Conservation (phyloP, 2,797 vertebrate species). For the Acanthopagrus latus region DNA sequence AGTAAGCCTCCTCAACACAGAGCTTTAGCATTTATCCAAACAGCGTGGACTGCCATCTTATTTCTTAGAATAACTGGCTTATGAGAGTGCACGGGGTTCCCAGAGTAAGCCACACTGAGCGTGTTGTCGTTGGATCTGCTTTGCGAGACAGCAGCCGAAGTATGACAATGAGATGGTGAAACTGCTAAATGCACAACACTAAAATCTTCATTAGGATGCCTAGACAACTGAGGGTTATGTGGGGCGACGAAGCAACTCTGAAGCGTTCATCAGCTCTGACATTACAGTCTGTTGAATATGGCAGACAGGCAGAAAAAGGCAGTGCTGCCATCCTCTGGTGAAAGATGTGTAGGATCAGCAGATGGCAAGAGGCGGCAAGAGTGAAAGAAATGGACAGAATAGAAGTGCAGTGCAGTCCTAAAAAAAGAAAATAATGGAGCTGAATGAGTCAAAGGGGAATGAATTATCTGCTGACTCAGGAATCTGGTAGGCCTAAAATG, state of each 20-base stretch:
- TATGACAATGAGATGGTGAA: conserved; percentile 27
- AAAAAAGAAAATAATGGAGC: conserved; percentile 9
- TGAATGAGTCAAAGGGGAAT: conserved; percentile 27
- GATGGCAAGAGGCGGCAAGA: conserved; percentile 1
- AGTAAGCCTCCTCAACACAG: conserved; percentile 22
- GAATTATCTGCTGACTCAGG: conserved; percentile 38
- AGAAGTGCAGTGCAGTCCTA: neutral
- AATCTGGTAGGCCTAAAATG: conserved; percentile 10
- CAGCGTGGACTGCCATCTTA: neutral
- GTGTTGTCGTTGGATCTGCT: conserved; percentile 52
- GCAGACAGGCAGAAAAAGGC: conserved; percentile 33
- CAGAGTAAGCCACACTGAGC: conserved; percentile 31
- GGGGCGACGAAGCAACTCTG: conserved; percentile 13
- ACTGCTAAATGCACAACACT: conserved; percentile 18
- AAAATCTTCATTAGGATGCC: conserved; percentile 11
- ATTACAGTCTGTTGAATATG: neutral
- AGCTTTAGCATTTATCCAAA: conserved; percentile 43
- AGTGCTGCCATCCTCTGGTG: conserved; percentile 84
- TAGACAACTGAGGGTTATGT: conserved; percentile 14
- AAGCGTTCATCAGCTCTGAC: neutral
- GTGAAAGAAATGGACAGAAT: conserved; percentile 1
- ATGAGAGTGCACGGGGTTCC: conserved; percentile 29
- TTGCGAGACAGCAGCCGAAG: conserved; percentile 31
- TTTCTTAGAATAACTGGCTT: conserved; percentile 54
- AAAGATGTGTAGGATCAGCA: conserved; percentile 43